A percentile compares a stretch with the other conserved stretches of the same genome.
Evolutionary conservation across 2,113 vertebrate species (phyloP).

Genomic region (Opisthocomus hoazin): DNA sequence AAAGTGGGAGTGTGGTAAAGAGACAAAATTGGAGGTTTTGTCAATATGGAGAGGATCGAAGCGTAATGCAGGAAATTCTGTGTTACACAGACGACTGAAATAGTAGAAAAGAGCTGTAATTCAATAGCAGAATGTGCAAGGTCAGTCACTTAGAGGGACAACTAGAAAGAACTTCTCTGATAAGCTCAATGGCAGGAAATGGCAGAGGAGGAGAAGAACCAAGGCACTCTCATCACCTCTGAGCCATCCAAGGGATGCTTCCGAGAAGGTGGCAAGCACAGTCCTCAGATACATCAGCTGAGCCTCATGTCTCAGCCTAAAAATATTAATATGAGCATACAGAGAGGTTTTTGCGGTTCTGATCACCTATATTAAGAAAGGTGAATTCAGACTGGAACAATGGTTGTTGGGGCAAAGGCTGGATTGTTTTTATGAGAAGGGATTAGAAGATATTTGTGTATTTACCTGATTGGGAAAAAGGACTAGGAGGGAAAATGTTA

Average conservation of each 20-base stretch:
- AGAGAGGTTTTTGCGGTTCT: background rate
- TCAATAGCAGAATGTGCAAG: background rate
- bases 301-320: background rate
- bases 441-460: background rate
- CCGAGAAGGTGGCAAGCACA: background rate
- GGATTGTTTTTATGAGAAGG: background rate
- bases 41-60: conserved; percentile 13
- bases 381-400: background rate
- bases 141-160: background rate
- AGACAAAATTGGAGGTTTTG: conserved; percentile 27
- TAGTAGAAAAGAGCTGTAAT: background rate
- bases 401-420: background rate
- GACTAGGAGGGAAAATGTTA: background rate
- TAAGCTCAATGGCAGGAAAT: background rate
- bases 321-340: background rate
- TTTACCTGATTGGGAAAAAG: background rate
- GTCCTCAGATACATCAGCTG: background rate
- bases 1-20: conserved; percentile 14
- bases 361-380: background rate
- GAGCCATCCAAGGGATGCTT: background rate
- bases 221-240: background rate
- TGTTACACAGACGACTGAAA: background rate
- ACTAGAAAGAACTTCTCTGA: background rate
- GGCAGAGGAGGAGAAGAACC: background rate
- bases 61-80: conserved; percentile 8